Evolutionary conservation across 2,113 vertebrate species (phyloP).

Genomic region (Hippocampus guttulatus): DNA sequence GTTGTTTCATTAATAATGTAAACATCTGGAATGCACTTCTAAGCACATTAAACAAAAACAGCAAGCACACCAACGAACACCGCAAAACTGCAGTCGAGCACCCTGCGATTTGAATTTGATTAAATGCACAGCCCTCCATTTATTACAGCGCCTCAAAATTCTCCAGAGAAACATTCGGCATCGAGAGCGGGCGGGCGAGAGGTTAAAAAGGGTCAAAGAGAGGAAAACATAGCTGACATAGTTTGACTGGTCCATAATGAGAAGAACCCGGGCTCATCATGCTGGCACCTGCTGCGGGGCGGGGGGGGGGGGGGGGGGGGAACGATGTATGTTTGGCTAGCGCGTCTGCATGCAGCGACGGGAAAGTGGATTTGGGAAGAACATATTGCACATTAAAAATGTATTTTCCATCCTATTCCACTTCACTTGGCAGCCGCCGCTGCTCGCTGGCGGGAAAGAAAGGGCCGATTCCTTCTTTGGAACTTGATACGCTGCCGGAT

Average conservation of each 20-base stretch:
- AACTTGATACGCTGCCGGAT: constrained; percentile 50
- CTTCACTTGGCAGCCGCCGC: constrained; percentile 40
- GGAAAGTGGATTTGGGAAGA: constrained; percentile 19
- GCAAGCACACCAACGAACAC: too few species aligned
- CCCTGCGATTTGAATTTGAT: too few species aligned
- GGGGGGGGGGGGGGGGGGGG: constrained; percentile 39
- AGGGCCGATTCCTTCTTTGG: constrained; percentile 54
- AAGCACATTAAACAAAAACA: too few species aligned
- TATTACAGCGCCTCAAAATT: too few species aligned
- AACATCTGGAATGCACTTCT: too few species aligned
- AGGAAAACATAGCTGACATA: constrained; percentile 46
- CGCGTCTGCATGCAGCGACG: constrained; percentile 27
- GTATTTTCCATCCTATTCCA: constrained; percentile 55
- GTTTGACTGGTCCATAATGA: constrained; percentile 30
- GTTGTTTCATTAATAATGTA: too few species aligned
- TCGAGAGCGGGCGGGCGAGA: constrained; percentile 21
- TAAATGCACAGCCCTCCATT: too few species aligned
- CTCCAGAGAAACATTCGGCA: constrained; percentile 32
- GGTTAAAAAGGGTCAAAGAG: constrained; percentile 19
- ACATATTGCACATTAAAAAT: constrained; percentile 4
- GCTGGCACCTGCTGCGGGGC: constrained; percentile 58
- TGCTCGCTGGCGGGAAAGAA: constrained; percentile 47
- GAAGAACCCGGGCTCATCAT: constrained; percentile 45
- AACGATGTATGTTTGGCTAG: constrained; percentile 46
- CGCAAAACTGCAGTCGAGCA: too few species aligned